These are phyloP conservation scores for Metellina segmentata DNA, from an alignment of 2,888 invertebrate species.

Conservation along the genomic window DNA sequence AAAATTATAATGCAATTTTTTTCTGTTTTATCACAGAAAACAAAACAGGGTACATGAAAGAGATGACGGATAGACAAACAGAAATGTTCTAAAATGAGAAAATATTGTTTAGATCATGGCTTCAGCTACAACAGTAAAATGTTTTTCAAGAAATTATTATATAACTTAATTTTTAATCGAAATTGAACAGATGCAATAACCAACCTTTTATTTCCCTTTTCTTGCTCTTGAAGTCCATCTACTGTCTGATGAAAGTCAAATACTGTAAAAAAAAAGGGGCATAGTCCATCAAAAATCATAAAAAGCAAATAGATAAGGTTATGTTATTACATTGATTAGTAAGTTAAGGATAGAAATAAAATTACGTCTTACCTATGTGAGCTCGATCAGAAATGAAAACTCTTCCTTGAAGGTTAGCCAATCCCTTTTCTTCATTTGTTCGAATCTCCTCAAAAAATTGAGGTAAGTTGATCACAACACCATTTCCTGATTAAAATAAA, in stretches of 20 bases:
- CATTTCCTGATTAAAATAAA: constrained; percentile 88
- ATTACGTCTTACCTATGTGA: constrained; percentile 84
- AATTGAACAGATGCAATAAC: neutral
- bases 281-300: neutral
- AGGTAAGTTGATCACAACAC: constrained; percentile 98
- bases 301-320: neutral
- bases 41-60: too few species aligned
- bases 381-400: constrained; percentile 97
- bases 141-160: too few species aligned
- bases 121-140: too few species aligned
- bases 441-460: constrained; percentile 96
- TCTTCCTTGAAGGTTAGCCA: constrained; percentile 89
- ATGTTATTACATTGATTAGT: neutral
- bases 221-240: constrained; percentile 95
- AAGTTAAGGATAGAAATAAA: neutral
- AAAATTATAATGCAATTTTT: too few species aligned
- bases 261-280: constrained; percentile 78
- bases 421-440: constrained; percentile 94
- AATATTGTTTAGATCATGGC: too few species aligned
- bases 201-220: constrained; percentile 90
- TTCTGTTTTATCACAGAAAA: too few species aligned
- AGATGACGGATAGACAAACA: too few species aligned
- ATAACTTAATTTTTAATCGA: too few species aligned
- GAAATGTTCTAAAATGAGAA: too few species aligned
- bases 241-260: constrained; percentile 83